phyloP scores from a whole-genome alignment of 2,113 vertebrate species.

The Tetrao urogallus region DNA sequence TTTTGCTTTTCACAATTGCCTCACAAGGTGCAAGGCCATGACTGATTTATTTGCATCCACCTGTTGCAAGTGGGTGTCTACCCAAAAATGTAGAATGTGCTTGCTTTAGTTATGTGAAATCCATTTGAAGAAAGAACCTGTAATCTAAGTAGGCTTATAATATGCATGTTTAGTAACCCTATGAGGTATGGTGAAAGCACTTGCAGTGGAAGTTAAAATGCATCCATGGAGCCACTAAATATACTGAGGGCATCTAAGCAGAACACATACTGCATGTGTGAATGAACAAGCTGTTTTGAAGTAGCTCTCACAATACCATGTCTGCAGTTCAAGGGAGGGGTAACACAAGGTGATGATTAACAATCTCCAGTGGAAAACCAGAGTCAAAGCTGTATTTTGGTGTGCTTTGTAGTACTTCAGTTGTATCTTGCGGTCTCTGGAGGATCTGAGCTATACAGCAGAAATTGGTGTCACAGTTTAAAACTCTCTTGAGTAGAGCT shows the following conservation, averaged over 20 bases:
- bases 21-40: background rate
- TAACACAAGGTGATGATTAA: background rate
- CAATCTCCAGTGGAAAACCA: background rate
- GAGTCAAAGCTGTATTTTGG: background rate
- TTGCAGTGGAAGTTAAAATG: background rate
- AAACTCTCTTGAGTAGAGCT: background rate
- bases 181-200: background rate
- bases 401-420: background rate
- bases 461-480: background rate
- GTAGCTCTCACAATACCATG: rapidly evolving
- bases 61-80: background rate
- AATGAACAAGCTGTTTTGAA: background rate
- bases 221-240: background rate
- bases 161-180: background rate
- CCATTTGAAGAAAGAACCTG: background rate
- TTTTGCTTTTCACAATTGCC: background rate
- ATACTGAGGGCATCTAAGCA: background rate
- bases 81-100: background rate
- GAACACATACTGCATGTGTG: background rate
- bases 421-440: background rate
- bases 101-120: background rate
- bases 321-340: background rate
- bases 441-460: background rate
- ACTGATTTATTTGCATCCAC: background rate
- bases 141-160: background rate